phyloP scores from a whole-genome alignment of 2,888 invertebrate genomes.

The Aphidoletes aphidimyza region DNA sequence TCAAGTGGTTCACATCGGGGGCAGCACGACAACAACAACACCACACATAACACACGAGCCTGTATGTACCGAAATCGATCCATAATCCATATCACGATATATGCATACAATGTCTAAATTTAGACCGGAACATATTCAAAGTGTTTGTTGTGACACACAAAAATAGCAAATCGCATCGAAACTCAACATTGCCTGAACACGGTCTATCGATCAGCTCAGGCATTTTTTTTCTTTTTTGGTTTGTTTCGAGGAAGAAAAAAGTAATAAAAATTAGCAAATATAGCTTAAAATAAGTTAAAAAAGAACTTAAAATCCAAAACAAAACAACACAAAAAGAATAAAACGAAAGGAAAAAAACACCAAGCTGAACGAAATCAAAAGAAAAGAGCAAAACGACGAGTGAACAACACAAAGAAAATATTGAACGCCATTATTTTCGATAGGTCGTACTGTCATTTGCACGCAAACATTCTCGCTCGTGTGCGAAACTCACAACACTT shows the following conservation, averaged over 20 bases:
- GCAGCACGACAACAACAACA: not conserved
- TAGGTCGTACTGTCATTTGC: conserved; percentile 23
- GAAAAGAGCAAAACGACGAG: not conserved
- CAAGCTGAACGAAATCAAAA: not conserved
- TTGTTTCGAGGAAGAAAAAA: no score
- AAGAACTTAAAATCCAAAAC: not conserved
- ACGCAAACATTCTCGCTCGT: conserved; percentile 19
- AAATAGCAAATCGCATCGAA: not conserved
- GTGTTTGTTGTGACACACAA: not conserved
- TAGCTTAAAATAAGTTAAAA: not conserved
- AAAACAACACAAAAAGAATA: not conserved
- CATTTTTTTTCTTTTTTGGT: not conserved
- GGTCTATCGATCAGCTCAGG: no score
- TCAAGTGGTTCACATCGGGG: no score
- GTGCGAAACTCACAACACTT: not conserved
- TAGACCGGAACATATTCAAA: not conserved
- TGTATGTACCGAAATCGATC: not conserved
- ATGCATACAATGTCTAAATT: not conserved
- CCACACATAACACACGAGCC: not conserved
- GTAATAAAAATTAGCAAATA: not conserved
- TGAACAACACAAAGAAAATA: conserved; percentile 19
- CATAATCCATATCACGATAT: conserved; percentile 18
- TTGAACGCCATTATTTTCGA: conserved; percentile 42
- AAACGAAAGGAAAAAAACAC: not conserved
- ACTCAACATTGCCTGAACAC: not conserved